Evolutionary conservation across 30 jellyfish, hydroid and myxozoan species (phyloP).

Genomic region (Chironex yamaguchii): DNA sequence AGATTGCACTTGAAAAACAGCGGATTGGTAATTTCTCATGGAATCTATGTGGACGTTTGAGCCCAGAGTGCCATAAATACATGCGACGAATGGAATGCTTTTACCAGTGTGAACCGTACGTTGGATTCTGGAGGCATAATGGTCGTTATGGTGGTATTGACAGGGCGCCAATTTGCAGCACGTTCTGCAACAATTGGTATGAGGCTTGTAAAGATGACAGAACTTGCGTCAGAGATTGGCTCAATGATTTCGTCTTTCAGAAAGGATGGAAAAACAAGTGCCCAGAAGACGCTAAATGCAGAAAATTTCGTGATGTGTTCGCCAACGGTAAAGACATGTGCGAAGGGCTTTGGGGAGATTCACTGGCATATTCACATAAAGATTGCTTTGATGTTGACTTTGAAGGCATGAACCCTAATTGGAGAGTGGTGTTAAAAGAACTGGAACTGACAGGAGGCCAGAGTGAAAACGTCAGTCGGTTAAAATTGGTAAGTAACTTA

Average conservation of each 20-base stretch:
- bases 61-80: constrained; percentile 44
- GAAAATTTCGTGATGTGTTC: constrained; percentile 45
- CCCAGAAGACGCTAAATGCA: constrained; percentile 21
- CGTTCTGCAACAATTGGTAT: constrained; percentile 78
- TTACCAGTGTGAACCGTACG: constrained; percentile 81
- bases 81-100: constrained; percentile 75
- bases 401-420: neutral
- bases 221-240: constrained; percentile 80
- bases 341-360: constrained; percentile 75
- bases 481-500: neutral
- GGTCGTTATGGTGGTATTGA: constrained; percentile 47
- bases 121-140: constrained; percentile 72
- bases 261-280: constrained; percentile 55
- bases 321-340: constrained; percentile 66
- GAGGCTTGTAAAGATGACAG: constrained; percentile 72
- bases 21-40: constrained; percentile 80
- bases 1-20: constrained; percentile 25
- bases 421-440: neutral
- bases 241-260: constrained; percentile 37
- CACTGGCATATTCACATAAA: neutral
- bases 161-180: constrained; percentile 70
- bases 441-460: neutral
- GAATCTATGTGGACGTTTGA: constrained; percentile 50
- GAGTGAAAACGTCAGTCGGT: neutral
- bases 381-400: neutral